phyloP scores from a whole-genome alignment of 2,797 vertebrate species.

The Brachyrhaphis roseni region DNA sequence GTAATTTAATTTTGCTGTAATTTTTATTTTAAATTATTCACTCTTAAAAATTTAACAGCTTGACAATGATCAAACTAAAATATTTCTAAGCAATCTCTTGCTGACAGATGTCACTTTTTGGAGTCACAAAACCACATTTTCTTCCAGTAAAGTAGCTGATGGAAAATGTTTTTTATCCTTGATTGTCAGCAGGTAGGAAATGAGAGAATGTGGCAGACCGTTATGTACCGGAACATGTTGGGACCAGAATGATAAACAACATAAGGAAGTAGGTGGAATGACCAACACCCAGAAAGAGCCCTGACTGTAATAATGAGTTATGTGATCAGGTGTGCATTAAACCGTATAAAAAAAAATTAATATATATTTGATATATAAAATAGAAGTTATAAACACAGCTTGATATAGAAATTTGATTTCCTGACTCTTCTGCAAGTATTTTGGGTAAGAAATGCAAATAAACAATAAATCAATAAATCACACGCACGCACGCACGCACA shows the following conservation, averaged over 20 bases:
- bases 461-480: no score
- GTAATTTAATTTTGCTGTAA: neutral
- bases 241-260: neutral
- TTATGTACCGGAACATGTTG: neutral
- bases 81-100: neutral
- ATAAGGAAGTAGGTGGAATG: neutral
- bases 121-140: neutral
- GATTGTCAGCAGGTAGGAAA: neutral
- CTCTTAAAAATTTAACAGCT: neutral
- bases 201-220: neutral
- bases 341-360: no score
- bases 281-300: neutral
- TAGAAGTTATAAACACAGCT: no score
- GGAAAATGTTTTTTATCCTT: neutral
- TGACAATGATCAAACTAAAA: neutral
- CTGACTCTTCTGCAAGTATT: no score
- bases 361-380: no score
- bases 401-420: no score
- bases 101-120: neutral
- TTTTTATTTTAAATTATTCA: neutral
- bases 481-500: no score
- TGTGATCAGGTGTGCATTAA: no score
- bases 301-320: no score
- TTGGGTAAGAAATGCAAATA: no score
- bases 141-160: neutral